A percentile compares a stretch with the other conserved stretches of the same genome.
Evolutionary conservation across 2,113 vertebrate species (phyloP).

Genomic region (Ageneiosus marmoratus): DNA sequence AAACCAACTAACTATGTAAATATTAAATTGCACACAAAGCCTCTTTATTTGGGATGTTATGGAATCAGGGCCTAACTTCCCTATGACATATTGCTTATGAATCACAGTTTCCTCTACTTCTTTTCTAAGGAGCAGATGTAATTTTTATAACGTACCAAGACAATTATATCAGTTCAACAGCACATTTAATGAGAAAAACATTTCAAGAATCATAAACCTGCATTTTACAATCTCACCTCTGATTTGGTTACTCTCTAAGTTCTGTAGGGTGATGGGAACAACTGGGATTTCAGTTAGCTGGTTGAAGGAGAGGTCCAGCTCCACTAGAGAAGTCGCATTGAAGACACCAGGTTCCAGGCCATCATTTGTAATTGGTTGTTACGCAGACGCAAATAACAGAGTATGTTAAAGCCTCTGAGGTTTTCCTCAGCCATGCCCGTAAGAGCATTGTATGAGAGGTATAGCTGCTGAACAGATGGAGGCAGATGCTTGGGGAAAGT

Average conservation of each 20-base stretch:
- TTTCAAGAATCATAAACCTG: background rate
- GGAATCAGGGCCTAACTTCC: background rate
- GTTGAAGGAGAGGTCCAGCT: slow-evolving; percentile 78
- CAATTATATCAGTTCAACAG: slow-evolving; percentile 2
- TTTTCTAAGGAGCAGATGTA: background rate
- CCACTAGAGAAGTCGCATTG: slow-evolving; percentile 72
- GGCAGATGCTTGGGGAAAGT: slow-evolving; percentile 68
- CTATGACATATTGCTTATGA: slow-evolving; percentile 4
- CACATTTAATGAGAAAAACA: too few species aligned
- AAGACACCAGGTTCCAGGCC: slow-evolving; percentile 58
- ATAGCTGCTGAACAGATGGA: slow-evolving; percentile 71
- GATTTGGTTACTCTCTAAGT: slow-evolving; percentile 76
- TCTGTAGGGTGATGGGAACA: slow-evolving; percentile 69
- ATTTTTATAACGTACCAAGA: background rate
- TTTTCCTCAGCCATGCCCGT: slow-evolving; percentile 58
- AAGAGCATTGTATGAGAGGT: slow-evolving; percentile 71
- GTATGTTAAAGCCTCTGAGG: slow-evolving; percentile 59
- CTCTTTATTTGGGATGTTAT: background rate
- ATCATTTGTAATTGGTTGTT: slow-evolving; percentile 63
- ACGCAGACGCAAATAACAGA: slow-evolving; percentile 69
- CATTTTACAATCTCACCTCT: slow-evolving; percentile 60
- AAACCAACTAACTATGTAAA: background rate
- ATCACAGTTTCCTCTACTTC: background rate
- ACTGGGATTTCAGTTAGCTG: slow-evolving; percentile 65
- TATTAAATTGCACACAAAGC: slow-evolving; percentile 4